Conservation (phyloP, 2,797 vertebrate species). For the Myiotriccus ornatus region DNA sequence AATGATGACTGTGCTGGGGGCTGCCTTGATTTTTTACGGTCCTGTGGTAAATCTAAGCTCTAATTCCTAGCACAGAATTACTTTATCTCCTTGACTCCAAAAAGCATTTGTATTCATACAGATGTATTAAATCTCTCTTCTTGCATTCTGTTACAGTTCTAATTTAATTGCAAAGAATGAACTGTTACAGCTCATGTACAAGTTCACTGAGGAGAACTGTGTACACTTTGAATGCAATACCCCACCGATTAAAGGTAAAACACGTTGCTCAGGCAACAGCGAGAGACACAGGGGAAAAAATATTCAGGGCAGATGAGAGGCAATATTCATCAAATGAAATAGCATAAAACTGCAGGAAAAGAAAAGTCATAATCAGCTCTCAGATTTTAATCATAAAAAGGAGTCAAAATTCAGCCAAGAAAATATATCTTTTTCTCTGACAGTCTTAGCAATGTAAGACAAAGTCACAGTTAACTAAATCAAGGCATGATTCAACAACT, state of each 20-base stretch:
- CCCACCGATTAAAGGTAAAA: background rate
- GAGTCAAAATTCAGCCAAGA: conserved; percentile 28
- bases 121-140: background rate
- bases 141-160: background rate
- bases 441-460: background rate
- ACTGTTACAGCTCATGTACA: background rate
- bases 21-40: background rate
- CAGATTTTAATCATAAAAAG: conserved; percentile 12
- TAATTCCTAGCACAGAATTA: background rate
- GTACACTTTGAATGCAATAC: background rate
- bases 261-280: conserved; percentile 21
- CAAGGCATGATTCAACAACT: conserved; percentile 46
- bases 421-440: conserved; percentile 30
- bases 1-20: fast-evolving
- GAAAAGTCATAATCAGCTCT: background rate
- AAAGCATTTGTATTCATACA: background rate
- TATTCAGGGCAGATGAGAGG: background rate
- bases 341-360: background rate
- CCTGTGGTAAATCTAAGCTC: background rate
- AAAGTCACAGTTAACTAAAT: conserved; percentile 21
- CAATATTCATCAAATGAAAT: conserved; percentile 20
- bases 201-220: background rate
- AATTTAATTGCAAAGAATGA: background rate
- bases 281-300: background rate
- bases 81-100: background rate